A percentile compares a stretch with the other conserved stretches of the same genome.
phyloP scores from a whole-genome alignment of 2,797 vertebrate species.

The Sebastes itinus region DNA sequence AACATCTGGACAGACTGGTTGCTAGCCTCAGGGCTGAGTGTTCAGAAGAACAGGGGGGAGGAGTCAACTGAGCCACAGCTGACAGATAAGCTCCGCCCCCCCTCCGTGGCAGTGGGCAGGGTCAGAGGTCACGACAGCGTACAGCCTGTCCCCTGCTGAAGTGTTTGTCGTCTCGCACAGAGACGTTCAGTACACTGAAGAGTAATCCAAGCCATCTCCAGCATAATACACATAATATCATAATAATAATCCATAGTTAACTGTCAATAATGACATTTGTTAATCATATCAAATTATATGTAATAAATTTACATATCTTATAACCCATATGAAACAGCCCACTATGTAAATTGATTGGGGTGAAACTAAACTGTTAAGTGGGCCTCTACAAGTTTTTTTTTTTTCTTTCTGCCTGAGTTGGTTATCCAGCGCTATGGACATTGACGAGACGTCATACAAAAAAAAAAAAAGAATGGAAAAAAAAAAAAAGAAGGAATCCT shows the following conservation, averaged over 20 bases:
- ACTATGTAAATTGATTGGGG: slow-evolving; percentile 76
- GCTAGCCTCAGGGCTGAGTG: slow-evolving; percentile 59
- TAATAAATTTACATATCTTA: slow-evolving; percentile 77
- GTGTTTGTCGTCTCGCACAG: slow-evolving; percentile 68
- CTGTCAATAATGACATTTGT: slow-evolving; percentile 73
- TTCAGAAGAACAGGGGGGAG: slow-evolving; percentile 56
- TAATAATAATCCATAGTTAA: slow-evolving; percentile 79
- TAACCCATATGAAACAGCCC: slow-evolving; percentile 81
- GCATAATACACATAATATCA: slow-evolving; percentile 73
- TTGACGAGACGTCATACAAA: slow-evolving; percentile 78
- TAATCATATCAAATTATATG: slow-evolving; percentile 79
- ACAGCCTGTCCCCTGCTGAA: slow-evolving; percentile 67
- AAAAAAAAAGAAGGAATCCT: slow-evolving; percentile 74
- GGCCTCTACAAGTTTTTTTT: slow-evolving; percentile 73
- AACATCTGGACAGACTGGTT: slow-evolving; percentile 55
- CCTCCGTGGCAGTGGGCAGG: slow-evolving; percentile 69
- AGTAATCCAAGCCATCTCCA: slow-evolving; percentile 76
- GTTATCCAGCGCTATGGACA: slow-evolving; percentile 85
- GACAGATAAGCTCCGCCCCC: slow-evolving; percentile 58
- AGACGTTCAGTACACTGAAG: slow-evolving; percentile 67
- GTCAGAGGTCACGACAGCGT: slow-evolving; percentile 60
- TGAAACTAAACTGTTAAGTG: slow-evolving; percentile 75
- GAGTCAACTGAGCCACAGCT: slow-evolving; percentile 49
- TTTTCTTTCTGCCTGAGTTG: slow-evolving; percentile 86
- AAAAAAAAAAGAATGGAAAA: slow-evolving; percentile 64